Base-by-base conservation (phyloP, 92 coral and sea anemone species). In the Phenganax marumi region DNA sequence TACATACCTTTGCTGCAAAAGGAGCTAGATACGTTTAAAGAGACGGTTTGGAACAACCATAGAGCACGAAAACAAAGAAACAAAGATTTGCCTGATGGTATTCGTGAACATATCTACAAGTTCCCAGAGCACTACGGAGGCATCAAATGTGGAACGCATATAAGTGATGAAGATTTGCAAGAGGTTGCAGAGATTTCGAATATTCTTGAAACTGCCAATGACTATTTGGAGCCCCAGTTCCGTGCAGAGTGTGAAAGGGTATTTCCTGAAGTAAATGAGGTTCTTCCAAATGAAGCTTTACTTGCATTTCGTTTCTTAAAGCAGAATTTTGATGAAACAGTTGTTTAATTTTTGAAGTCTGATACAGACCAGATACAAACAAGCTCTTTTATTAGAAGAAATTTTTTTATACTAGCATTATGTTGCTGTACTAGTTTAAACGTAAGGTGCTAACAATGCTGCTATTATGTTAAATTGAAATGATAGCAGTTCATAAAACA, bases 11-110 rank as follows among this genome's bases (percentile, higher is more conserved):
- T 76, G 48, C 68, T 76, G 12, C 81, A 76, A 76, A 76, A 55
- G 18, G 81, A 76, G n/a, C 68, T 76, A 43, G 63, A 74, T 74
- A 52, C 46, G 0, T 74, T 74, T 24, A 74, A 74, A 48, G 47
- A 51, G 14, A 74, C 79, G 1, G 46, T 74, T 21, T 74, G 81
- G 81, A 76, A 76, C 81, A 76, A 76, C 81, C 81, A 76, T 39
- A 22, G 81, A 16, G 64, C 12, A 10, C 21, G 81, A 76, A 76
- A 55, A 12, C 81, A 76, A 55, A 76, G 10, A 24, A 76, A 76
- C 81, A 76, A 76, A 55, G 10, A 76, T 21, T 19, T 76, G 68
- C 68, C 81, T 3, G 81, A 76, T 76, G 81, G 81, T 0, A 77
- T 77, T 48, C 81, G 54, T 26, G 69, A 77, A 58, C 81, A 77